A percentile compares a stretch with the other conserved stretches of the same genome.
Conservation (phyloP, 2,797 vertebrate genomes). For the Pteropus rufus region DNA sequence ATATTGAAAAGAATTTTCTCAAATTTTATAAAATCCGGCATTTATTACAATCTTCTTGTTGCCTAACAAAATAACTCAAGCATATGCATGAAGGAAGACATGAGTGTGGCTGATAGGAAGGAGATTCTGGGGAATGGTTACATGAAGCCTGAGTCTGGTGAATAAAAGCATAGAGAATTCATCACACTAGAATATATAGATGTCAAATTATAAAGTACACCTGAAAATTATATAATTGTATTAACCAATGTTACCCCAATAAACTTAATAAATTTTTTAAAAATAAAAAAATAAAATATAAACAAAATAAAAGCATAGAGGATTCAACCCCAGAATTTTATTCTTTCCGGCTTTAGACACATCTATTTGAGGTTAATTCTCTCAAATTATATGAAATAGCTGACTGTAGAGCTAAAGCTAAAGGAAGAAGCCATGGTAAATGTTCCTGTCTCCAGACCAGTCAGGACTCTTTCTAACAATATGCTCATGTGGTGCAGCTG, state of each 20-base stretch:
- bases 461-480: background rate
- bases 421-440: background rate
- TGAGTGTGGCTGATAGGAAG: background rate
- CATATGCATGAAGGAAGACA: background rate
- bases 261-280: no score
- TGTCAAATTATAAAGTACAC: no score
- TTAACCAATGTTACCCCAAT: no score
- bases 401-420: background rate
- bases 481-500: background rate
- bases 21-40: no score
- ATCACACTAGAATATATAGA: no score
- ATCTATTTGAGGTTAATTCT: background rate
- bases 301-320: background rate
- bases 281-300: no score
- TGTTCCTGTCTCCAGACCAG: background rate
- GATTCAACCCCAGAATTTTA: background rate
- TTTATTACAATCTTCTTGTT: background rate
- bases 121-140: background rate
- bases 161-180: no score
- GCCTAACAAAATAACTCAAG: background rate
- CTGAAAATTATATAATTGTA: no score
- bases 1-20: background rate
- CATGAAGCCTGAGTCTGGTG: background rate
- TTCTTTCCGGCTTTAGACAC: background rate
- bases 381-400: background rate